Evolutionary conservation across 2,113 vertebrate species (phyloP), one percentile per base, ranked within the genome.

Genomic region (Mohoua ochrocephala): DNA sequence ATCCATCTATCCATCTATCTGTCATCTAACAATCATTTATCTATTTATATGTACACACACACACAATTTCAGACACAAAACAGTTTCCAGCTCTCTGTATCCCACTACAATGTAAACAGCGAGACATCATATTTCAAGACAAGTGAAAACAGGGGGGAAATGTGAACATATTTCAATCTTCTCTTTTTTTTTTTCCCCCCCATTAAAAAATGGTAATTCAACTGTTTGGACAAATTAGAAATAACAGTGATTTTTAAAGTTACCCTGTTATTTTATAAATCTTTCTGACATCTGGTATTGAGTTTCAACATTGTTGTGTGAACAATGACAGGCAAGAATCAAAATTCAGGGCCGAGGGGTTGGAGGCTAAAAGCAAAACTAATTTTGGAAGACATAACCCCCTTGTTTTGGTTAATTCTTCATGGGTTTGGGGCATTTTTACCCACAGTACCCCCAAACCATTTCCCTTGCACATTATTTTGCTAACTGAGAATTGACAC

Each of bases 271-370:
- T 91, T 94, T 90, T 49, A 14, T 21, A 57, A 91, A 90, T 79
- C 22, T n/a, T 69, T 64, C 79, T 73, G 67, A 83, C 31, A 47
- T 44, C 13, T 56, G 16, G 19, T 57, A 54, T 88, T 2, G 3
- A 57, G 28, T 94, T 93, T 73, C 78, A 77, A 45, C 53, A 45
- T 49, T 91, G 27, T 68, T 89, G 8, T 79, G n/a, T 68, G 87
- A 93, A 88, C 41, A 80, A 73, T 85, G 67, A 53, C 37, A 76
- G 23, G 31, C 67, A 61, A 80, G 20, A 70, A 79, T 59, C 50
- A 94, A 76, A 91, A 83, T 69, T 74, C 67, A 83, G 17, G 77
- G 56, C 27, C 39, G 60, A 87, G 30, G 26, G 4, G 7, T 11
- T 61, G 22, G 49, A 90, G 93, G 83, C 5, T 26, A 63, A 82